These are phyloP conservation scores for Mystacides longicornis DNA, from an alignment of 2,888 invertebrate genomes.

Conservation along the genomic window DNA sequence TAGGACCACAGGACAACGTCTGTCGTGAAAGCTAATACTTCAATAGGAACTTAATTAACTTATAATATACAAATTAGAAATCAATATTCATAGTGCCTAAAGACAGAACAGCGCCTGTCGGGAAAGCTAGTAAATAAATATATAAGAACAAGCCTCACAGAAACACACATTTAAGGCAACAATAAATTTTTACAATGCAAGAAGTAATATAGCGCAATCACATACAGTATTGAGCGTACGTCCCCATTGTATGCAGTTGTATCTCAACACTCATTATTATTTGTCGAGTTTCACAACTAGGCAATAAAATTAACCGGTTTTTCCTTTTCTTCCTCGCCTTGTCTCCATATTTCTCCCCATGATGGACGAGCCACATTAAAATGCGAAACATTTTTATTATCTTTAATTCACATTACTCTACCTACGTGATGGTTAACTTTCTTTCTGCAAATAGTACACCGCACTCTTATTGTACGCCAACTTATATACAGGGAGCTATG, in stretches of 20 bases:
- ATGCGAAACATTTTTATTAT: constrained; percentile 25
- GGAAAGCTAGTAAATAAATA: too few species aligned
- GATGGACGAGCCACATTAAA: constrained; percentile 19
- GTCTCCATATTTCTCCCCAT: constrained; percentile 17
- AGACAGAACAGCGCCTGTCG: too few species aligned
- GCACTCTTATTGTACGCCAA: too few species aligned
- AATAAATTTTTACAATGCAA: neutral
- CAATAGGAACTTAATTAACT: too few species aligned
- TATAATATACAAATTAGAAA: too few species aligned
- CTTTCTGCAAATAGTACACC: neutral
- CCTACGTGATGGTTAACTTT: neutral
- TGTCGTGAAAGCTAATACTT: too few species aligned
- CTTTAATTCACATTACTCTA: neutral
- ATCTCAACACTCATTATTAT: constrained; percentile 10
- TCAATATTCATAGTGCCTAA: too few species aligned
- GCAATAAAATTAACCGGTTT: constrained; percentile 26
- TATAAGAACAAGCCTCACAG: too few species aligned
- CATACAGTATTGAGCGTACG: neutral
- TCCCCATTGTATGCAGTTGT: neutral
- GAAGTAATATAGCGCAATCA: neutral
- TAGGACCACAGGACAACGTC: too few species aligned
- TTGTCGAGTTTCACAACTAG: constrained; percentile 26
- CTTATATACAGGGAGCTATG: neutral
- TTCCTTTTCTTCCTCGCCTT: constrained; percentile 1
- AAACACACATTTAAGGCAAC: neutral